phyloP scores from a whole-genome alignment of 2,797 vertebrate genomes.

The Sebastes trivittatus region DNA sequence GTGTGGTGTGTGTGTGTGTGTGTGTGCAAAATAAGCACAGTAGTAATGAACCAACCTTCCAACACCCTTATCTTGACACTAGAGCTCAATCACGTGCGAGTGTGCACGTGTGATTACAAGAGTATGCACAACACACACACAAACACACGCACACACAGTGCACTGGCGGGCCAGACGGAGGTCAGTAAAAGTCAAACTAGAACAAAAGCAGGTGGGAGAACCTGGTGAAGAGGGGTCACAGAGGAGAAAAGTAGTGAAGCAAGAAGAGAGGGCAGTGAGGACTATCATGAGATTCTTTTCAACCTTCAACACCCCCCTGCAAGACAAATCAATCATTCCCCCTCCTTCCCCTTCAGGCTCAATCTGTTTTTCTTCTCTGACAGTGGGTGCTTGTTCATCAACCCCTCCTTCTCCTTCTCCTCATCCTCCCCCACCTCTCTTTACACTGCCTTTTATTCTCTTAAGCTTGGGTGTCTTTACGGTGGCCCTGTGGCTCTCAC shows the following conservation, averaged over 20 bases:
- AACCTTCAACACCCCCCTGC: slow-evolving; percentile 20
- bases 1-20: neutral
- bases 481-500: slow-evolving; percentile 9
- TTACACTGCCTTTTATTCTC: slow-evolving; percentile 39
- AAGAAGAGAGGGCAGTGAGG: neutral
- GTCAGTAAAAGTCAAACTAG: slow-evolving; percentile 19
- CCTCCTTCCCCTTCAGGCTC: neutral
- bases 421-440: neutral
- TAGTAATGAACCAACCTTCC: neutral
- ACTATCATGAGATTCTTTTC: slow-evolving; percentile 8
- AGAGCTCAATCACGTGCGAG: neutral
- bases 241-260: neutral
- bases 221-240: neutral
- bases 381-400: slow-evolving; percentile 29
- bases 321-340: slow-evolving; percentile 34
- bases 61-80: neutral
- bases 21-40: neutral
- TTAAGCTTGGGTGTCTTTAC: neutral
- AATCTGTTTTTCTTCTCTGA: slow-evolving; percentile 37
- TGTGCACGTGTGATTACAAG: neutral
- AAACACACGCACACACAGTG: neutral
- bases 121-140: neutral
- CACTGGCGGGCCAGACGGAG: neutral
- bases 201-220: slow-evolving; percentile 10
- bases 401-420: neutral